These are phyloP conservation scores for Tethya wilhelma DNA, from an alignment of 37 sponge, comb jelly and placozoan species.

Conservation along the genomic window DNA sequence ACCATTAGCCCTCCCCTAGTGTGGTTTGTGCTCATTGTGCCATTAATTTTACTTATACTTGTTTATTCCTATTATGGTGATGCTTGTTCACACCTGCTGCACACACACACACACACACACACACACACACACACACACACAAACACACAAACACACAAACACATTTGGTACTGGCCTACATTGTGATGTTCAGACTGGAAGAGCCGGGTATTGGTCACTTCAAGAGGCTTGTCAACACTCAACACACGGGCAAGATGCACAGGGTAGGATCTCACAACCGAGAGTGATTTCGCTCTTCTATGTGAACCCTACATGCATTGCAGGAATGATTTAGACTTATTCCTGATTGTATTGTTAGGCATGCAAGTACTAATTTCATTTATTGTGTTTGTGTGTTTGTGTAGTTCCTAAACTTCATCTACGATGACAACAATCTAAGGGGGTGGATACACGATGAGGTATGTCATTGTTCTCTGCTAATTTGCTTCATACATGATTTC, in stretches of 20 bases:
- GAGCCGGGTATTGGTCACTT: slow-evolving; percentile 85
- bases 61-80: not conserved
- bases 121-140: no score
- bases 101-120: not conserved
- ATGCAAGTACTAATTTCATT: no score
- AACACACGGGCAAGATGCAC: slow-evolving; percentile 81
- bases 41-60: not conserved
- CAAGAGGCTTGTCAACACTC: slow-evolving; percentile 66
- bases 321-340: not conserved
- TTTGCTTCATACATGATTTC: slow-evolving; percentile 1
- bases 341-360: not conserved
- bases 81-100: not conserved
- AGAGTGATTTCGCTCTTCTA: no score
- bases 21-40: not conserved
- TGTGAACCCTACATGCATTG: no score
- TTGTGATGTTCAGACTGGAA: slow-evolving; percentile 83
- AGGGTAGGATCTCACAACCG: slow-evolving; percentile 56
- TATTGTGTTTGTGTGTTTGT: not conserved
- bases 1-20: no score
- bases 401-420: slow-evolving; percentile 75
- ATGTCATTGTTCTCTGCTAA: slow-evolving; percentile 1
- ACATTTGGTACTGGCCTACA: slow-evolving; percentile 66
- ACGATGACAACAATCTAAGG: slow-evolving; percentile 58
- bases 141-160: not conserved
- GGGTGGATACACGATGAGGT: slow-evolving; percentile 87